Conservation (phyloP, 2,888 invertebrate species). For the Bellardia pandia region DNA sequence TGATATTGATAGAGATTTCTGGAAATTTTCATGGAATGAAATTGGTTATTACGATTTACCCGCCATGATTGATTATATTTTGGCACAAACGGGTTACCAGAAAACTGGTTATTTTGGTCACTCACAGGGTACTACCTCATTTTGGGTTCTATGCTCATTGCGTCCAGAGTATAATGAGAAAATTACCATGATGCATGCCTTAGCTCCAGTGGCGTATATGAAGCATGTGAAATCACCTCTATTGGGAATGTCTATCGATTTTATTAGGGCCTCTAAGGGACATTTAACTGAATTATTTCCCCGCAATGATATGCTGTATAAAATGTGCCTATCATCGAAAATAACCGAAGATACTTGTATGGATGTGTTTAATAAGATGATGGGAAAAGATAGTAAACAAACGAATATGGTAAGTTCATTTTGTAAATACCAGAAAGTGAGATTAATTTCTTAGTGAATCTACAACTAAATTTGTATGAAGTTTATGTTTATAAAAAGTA, state of each 20-base stretch:
- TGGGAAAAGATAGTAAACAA: constrained; percentile 84
- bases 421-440: background rate
- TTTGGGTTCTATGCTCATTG: constrained; percentile 67
- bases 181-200: constrained; percentile 75
- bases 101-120: constrained; percentile 76
- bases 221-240: constrained; percentile 84
- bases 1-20: constrained; percentile 67
- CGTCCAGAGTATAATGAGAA: constrained; percentile 75
- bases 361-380: constrained; percentile 84
- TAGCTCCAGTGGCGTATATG: constrained; percentile 82
- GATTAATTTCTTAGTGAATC: background rate
- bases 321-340: constrained; percentile 73
- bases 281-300: constrained; percentile 74
- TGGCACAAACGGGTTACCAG: constrained; percentile 64
- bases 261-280: constrained; percentile 57
- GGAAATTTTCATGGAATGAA: constrained; percentile 90
- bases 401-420: constrained; percentile 82
- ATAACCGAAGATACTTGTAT: constrained; percentile 73
- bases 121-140: constrained; percentile 77
- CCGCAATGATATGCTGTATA: constrained; percentile 22
- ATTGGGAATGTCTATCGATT: constrained; percentile 52
- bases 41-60: constrained; percentile 87
- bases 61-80: constrained; percentile 76
- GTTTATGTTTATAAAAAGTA: too few relatives aligned
- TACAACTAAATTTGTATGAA: too few relatives aligned